Conservation (phyloP, 2,797 vertebrate species). For the Tangara arthus region DNA sequence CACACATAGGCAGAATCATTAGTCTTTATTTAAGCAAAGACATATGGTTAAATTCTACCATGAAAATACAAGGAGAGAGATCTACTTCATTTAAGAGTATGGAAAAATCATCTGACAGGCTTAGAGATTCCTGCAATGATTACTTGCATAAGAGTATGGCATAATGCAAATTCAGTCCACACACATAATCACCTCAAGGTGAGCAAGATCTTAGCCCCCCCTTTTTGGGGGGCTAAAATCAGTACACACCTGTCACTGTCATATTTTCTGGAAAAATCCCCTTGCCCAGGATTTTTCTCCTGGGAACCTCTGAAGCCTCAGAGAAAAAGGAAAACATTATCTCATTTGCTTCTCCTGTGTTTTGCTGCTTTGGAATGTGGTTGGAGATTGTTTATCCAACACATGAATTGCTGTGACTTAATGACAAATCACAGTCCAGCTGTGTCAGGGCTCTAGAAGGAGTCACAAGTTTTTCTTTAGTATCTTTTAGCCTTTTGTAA, state of each 20-base stretch:
- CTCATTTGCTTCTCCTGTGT: too few species aligned
- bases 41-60: neutral
- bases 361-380: too few species aligned
- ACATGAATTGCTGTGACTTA: too few species aligned
- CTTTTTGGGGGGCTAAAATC: neutral
- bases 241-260: neutral
- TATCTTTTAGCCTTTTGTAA: too few species aligned
- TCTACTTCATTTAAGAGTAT: neutral
- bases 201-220: neutral
- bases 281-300: too few species aligned
- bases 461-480: too few species aligned
- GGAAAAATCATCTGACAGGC: neutral
- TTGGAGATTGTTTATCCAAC: too few species aligned
- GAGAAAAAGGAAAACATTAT: too few species aligned
- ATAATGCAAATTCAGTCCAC: neutral
- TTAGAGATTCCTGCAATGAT: neutral
- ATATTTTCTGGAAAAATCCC: too few species aligned
- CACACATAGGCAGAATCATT: neutral
- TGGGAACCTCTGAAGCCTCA: too few species aligned
- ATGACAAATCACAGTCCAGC: too few species aligned
- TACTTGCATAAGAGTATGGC: neutral
- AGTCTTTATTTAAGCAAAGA: slow-evolving; percentile 18
- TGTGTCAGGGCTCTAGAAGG: too few species aligned
- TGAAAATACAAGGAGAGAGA: neutral
- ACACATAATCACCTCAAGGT: neutral